Evolutionary conservation across 2,113 vertebrate species (phyloP).

Genomic region (Riparia riparia): DNA sequence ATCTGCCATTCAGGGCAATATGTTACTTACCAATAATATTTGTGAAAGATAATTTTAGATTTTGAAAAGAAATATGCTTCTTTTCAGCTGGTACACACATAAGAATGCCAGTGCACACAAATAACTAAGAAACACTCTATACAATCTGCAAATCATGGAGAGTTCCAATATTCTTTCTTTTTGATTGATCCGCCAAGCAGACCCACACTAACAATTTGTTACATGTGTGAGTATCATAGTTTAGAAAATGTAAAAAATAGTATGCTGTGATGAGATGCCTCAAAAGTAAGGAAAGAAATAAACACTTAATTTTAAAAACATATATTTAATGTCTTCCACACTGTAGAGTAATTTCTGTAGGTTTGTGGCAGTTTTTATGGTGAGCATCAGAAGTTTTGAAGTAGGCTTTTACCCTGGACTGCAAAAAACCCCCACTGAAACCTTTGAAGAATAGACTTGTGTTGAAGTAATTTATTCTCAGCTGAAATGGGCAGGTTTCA

Average conservation of each 20-base stretch:
- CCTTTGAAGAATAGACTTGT: not conserved
- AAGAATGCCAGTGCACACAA: not conserved
- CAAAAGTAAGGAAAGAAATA: not conserved
- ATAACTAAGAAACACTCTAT: not conserved
- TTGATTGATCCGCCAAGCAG: not conserved
- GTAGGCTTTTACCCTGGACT: not conserved
- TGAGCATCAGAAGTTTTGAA: not conserved
- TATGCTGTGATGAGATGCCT: not conserved
- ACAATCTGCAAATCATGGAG: not conserved
- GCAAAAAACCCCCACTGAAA: not conserved
- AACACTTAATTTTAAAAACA: not conserved
- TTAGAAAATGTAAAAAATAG: not conserved
- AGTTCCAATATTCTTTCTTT: not conserved
- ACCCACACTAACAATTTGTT: not conserved
- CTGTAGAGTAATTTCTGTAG: not conserved
- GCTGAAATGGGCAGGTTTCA: not conserved
- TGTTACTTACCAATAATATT: not conserved
- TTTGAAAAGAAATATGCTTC: not conserved
- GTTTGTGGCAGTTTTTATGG: not conserved
- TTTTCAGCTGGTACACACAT: not conserved
- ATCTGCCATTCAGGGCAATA: not conserved
- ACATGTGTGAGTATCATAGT: not conserved
- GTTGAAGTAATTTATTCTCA: not conserved
- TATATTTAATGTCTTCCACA: accelerated
- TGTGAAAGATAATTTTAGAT: not conserved